Evolutionary conservation across 2,113 vertebrate genomes (phyloP), one percentile per base, ranked within the genome.

Genomic region (Natator depressus): DNA sequence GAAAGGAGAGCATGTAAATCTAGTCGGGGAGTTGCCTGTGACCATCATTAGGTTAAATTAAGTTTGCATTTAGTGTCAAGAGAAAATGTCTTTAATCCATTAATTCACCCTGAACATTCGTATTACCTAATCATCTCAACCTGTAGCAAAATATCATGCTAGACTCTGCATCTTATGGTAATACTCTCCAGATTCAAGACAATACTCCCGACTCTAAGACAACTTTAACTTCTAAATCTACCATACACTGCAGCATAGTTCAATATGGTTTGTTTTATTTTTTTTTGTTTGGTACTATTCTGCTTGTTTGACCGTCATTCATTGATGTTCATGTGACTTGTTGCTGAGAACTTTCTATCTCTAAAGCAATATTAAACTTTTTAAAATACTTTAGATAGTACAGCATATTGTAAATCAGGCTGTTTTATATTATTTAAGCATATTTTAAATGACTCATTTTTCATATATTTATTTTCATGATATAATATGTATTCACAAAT

Each of bases 121-220:
- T 85, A 69, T 80, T 93, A 93, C 76, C n/a, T 7, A 84, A 87
- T 88, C 13, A 22, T 93, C 27, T 95, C 87, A 98, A 97, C 84
- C 65, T 89, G 50, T 84, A 75, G 82, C 7, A 91, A 84, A 96
- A 86, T 89, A 8, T 6, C 24, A 22, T 82, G 10, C 7, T 82
- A 35, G 49, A 20, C 0, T 0, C 47, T 86, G 91, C 8, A 20
- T 54, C 79, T 51, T 12, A 79, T n/a, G 31, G 31, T 69, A 69
- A 80, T 42, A 17, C 24, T 91, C 89, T 91, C 19, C 81, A 78
- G 69, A 27, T 20, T 62, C 27, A 88, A 49, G 51, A 92, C 65
- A 94, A 87, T 76, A 86, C 2, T 84, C 81, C 5, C 82, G 19
- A 27, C 69, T 78, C 54, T 3, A 53, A 59, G 72, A 88, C 72